Evolutionary conservation across 2,797 vertebrate species (phyloP).

Genomic region (Phoeniculus purpureus): DNA sequence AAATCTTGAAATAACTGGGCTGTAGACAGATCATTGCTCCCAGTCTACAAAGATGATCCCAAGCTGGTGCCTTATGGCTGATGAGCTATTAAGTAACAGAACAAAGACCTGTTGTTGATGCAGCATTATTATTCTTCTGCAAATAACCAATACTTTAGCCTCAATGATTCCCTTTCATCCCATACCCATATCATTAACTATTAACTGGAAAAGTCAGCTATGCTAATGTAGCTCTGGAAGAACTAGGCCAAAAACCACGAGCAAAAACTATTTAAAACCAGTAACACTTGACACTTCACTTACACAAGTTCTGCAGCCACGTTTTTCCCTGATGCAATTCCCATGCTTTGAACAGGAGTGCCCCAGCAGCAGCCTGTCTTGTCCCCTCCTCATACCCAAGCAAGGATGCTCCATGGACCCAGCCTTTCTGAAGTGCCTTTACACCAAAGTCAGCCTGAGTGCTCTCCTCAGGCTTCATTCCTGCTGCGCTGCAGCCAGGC

Average conservation of each 20-base stretch:
- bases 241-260: not conserved
- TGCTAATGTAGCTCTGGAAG: not conserved
- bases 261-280: not conserved
- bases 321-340: rapidly evolving
- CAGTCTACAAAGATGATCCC: not conserved
- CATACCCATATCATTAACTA: not conserved
- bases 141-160: not conserved
- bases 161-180: not conserved
- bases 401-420: not conserved
- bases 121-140: not conserved
- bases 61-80: not conserved
- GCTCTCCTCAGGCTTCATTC: not conserved
- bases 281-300: not conserved
- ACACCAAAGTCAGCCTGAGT: not conserved
- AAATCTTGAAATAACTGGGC: not conserved
- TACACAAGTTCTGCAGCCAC: not conserved
- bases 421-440: not conserved
- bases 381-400: not conserved
- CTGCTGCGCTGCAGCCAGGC: not conserved
- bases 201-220: not conserved
- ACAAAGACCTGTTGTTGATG: not conserved
- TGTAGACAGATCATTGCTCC: not conserved
- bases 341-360: rapidly evolving
- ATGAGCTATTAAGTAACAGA: not conserved
- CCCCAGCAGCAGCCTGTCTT: not conserved